Base-by-base conservation (phyloP, 2,113 vertebrate genomes). In the Oreochromis spilurus region DNA sequence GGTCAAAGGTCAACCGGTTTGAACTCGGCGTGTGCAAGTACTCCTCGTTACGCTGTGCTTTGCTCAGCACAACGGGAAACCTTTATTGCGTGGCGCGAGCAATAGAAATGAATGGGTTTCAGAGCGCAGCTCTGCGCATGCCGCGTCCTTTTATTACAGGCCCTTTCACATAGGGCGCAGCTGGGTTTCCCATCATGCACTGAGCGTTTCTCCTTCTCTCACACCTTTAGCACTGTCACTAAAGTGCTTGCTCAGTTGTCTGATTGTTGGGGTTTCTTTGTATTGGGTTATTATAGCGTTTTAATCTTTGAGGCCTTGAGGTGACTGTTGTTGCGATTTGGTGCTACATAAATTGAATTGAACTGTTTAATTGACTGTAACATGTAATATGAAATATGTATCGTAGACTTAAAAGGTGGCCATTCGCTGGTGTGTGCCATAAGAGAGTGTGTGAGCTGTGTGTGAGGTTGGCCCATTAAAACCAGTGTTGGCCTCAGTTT, bases 371-470 rank as follows among this genome's bases (percentile, higher is more conserved):
- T 29, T 5, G 29, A 29, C 29, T 36, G 34, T 36, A 60, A 60
- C 16, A 34, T 60, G 29, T 34, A 34, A 60, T 2, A 60, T 60
- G 9, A 60, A 60, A 34, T 60, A 19, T 60, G 58, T 60, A 10
- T 34, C 8, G 0, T 34, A 34, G 29, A 17, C 26, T 31, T 60
- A 60, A 17, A 34, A 31, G 8, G 26, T 58, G 54, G 3, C n/a
- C 21, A 21, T 54, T 54, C 5, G n/a, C 21, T 3, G 10, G n/a
- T 54, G 11, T 0, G 21, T 29, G 24, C 7, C 57, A 60, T 2
- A 31, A 31, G 8, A 9, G 17, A 2, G 55, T 0, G 57, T 0
- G 24, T 60, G 57, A 31, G 57, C 57, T 17, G 14, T 17, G 26
- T 60, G 57, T 60, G 57, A 31, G 57, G 26, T 3, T 17, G 57